Conservation (phyloP, 2,113 vertebrate species). For the Peromyscus polionotus region DNA sequence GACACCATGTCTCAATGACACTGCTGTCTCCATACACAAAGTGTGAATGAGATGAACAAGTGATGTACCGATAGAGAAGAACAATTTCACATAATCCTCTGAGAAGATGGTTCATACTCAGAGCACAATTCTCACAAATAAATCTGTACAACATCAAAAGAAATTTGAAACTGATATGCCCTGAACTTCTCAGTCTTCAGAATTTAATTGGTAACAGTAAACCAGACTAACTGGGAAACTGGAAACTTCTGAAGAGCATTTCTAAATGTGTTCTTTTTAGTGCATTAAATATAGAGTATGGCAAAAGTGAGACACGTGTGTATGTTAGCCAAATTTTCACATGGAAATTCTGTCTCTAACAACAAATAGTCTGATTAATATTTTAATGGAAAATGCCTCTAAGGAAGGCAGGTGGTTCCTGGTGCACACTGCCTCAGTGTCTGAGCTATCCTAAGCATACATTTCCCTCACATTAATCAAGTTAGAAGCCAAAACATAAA, state of each 20-base stretch:
- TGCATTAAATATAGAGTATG: constrained; percentile 45
- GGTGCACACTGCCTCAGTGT: constrained; percentile 39
- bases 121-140: constrained; percentile 68
- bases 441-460: constrained; percentile 32
- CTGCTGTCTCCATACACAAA: neutral
- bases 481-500: constrained; percentile 61
- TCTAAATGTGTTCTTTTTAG: constrained; percentile 59
- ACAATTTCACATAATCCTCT: constrained; percentile 65
- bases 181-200: constrained; percentile 69
- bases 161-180: constrained; percentile 72
- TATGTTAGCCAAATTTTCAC: constrained; percentile 63
- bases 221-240: constrained; percentile 70
- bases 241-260: constrained; percentile 56
- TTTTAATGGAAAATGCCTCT: constrained; percentile 77
- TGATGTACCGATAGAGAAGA: constrained; percentile 48
- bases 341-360: constrained; percentile 59
- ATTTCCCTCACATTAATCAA: constrained; percentile 74
- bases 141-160: constrained; percentile 64
- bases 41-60: constrained; percentile 52
- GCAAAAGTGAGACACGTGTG: constrained; percentile 61
- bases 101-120: constrained; percentile 69
- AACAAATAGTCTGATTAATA: constrained; percentile 73
- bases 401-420: constrained; percentile 81
- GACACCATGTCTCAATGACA: constrained; percentile 49
- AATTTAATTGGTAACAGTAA: constrained; percentile 80